Percentiles rank a stretch among this genome's conserved stretches.
phyloP scores from a whole-genome alignment of 2,113 vertebrate species.

The Colinus virginianus region DNA sequence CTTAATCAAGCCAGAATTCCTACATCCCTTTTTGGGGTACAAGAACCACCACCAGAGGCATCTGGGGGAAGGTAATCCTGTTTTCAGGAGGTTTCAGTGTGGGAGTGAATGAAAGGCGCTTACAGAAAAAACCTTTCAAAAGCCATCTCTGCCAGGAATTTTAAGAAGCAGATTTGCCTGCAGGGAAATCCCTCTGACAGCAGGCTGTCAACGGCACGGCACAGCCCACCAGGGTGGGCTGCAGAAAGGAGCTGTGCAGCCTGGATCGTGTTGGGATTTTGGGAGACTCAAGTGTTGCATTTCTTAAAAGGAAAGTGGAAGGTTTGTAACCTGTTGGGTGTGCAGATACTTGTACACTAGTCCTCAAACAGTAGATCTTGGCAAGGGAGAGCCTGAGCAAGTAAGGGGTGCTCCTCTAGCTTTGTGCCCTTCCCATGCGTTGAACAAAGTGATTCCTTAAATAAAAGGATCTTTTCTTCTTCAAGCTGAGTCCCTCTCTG shows the following conservation, averaged over 20 bases:
- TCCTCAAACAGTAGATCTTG: not conserved
- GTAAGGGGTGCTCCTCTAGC: not conserved
- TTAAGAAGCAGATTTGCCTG: constrained; percentile 71
- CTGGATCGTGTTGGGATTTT: constrained; percentile 44
- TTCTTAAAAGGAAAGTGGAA: constrained; percentile 37
- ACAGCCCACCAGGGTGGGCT: constrained; percentile 55
- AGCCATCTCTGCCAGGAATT: constrained; percentile 65
- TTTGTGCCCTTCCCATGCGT: not conserved
- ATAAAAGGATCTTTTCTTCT: not conserved
- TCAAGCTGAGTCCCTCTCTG: not conserved
- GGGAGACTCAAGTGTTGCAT: not conserved
- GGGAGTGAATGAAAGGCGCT: constrained; percentile 46
- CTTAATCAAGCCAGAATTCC: constrained; percentile 43
- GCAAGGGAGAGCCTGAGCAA: not conserved
- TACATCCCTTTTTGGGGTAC: not conserved
- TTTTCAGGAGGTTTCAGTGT: constrained; percentile 35
- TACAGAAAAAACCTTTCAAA: constrained; percentile 64
- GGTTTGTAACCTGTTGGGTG: not conserved
- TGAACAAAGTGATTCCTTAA: not conserved
- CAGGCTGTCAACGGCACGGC: constrained; percentile 73
- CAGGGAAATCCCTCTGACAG: constrained; percentile 73
- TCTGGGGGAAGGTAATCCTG: constrained; percentile 15
- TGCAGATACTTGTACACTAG: not conserved
- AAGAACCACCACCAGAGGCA: constrained; percentile 10
- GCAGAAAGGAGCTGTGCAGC: not conserved